Base-by-base conservation (phyloP, 2,797 vertebrate genomes). In the Pampus argenteus region DNA sequence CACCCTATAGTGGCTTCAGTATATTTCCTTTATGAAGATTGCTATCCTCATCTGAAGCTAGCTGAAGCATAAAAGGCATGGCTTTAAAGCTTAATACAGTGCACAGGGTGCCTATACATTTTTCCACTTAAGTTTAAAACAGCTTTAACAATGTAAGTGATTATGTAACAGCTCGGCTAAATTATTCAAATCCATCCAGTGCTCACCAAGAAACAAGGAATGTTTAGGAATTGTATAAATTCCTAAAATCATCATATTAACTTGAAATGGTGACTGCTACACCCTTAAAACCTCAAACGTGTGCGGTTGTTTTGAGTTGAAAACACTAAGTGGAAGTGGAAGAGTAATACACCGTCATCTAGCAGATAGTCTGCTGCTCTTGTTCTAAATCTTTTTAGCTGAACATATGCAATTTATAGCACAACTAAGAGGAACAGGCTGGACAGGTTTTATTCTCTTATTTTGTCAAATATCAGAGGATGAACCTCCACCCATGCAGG, bases 71-170 rank as follows among this genome's bases (percentile, higher is more conserved):
- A 64, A 14, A 36, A 22, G 25, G 55, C 6, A 55, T 51, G 65
- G 69, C 66, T 84, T 81, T 86, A 83, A 71, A 83, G 83, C 82
- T 86, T 84, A 84, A 77, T 66, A 22, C 38, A 1, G 71, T 54
- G 69, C 80, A 86, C 73, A 57, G 52, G 66, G 77, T 81, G 77
- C 76, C 76, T 82, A 87, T 88, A 86, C 61, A 82, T 87, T 83
- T 69, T 29, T 59, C 29, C 65, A 49, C 79, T 86, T 76, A 71
- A 71, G 60, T 86, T 82, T 64, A 63, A 77, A 81, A 86, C 68
- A 66, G 79, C 70, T 86, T 89, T 85, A 84, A 90, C 83, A 81
- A 80, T 89, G 61, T 64, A 67, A 82, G 67, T 45, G 54, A 71
- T 92, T 88, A 90, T 50, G 10, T 77, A 92, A 89, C 66, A 69